Evolutionary conservation across 2,113 vertebrate genomes (phyloP).

Genomic region (Spheniscus mendiculus): DNA sequence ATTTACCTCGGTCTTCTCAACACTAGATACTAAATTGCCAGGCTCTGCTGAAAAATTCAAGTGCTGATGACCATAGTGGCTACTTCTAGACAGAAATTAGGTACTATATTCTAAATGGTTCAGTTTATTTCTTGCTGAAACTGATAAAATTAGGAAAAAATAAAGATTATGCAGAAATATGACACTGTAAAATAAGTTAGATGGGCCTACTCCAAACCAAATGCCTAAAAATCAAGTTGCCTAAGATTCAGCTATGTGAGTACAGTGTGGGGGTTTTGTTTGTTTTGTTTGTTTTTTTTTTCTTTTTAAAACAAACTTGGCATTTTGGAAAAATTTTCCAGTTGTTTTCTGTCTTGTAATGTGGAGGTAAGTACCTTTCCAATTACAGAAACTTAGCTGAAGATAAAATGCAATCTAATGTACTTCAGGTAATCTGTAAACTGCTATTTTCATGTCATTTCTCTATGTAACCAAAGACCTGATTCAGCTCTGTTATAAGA

Average conservation of each 20-base stretch:
- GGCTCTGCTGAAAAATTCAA: neutral
- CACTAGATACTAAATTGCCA: neutral
- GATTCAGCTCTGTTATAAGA: neutral
- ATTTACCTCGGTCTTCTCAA: fast-evolving
- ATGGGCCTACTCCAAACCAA: neutral
- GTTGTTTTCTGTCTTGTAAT: neutral
- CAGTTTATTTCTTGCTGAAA: neutral
- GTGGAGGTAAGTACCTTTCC: neutral
- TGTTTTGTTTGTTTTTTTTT: no score
- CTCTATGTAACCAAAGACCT: neutral
- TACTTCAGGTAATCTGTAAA: neutral
- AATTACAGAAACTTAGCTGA: neutral
- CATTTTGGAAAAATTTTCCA: neutral
- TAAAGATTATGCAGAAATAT: neutral
- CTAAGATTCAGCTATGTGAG: neutral
- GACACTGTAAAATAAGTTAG: neutral
- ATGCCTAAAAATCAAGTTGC: neutral
- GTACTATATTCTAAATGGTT: neutral
- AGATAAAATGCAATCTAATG: neutral
- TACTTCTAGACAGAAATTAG: neutral
- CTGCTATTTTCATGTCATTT: neutral
- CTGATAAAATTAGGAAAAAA: neutral
- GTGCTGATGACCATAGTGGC: neutral
- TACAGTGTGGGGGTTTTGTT: neutral
- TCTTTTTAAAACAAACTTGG: neutral